phyloP scores from a whole-genome alignment of 2,888 invertebrate species.

The Gastracanthus pulcherrimus region DNA sequence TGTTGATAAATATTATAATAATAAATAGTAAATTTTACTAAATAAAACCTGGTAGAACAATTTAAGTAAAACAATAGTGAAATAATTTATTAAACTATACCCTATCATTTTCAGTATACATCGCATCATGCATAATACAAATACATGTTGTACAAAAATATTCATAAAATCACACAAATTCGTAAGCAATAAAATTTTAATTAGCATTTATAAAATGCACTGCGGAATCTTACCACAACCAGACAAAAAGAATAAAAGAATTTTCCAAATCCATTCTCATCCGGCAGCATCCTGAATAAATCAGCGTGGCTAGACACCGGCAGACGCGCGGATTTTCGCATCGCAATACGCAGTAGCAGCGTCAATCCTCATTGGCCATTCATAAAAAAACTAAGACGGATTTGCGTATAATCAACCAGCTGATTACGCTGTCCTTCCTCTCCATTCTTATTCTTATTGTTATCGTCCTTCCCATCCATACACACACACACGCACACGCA shows the following conservation, averaged over 20 bases:
- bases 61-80: neutral
- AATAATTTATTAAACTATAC: too few species aligned
- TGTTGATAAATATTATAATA: too few species aligned
- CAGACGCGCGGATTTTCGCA: neutral
- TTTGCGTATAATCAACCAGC: conserved; percentile 32
- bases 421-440: conserved; percentile 18
- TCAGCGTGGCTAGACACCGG: neutral
- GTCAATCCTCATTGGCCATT: conserved; percentile 30
- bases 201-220: neutral
- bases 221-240: neutral
- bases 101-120: too few species aligned
- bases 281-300: conserved; percentile 3
- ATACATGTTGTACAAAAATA: too few species aligned
- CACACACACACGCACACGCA: too few species aligned
- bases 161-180: neutral
- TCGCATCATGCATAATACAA: too few species aligned
- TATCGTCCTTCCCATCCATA: too few species aligned
- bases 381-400: conserved; percentile 12
- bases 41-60: neutral
- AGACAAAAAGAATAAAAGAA: neutral
- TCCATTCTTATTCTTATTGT: conserved; percentile 16
- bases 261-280: neutral
- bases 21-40: too few species aligned
- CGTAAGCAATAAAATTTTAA: neutral
- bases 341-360: conserved; percentile 6